Evolutionary conservation across 2,888 invertebrate species (phyloP).

Genomic region (Ypsolopha scabrella): DNA sequence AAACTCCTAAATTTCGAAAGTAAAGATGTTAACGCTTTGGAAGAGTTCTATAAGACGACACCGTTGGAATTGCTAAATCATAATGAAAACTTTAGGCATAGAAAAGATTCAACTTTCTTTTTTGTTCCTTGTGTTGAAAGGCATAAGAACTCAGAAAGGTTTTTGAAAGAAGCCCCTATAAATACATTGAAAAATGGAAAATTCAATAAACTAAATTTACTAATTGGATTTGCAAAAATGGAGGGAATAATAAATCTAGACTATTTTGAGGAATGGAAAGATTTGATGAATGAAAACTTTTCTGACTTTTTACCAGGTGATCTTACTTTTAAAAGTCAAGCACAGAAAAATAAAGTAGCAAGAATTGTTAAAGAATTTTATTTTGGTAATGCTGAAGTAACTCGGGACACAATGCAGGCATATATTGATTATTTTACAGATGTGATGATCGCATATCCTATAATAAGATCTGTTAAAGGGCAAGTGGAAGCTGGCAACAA

Average conservation of each 20-base stretch:
- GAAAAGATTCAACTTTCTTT: background rate
- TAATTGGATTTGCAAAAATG: background rate
- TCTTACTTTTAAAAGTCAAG: background rate
- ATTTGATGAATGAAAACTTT: constrained; percentile 2
- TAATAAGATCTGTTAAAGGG: background rate
- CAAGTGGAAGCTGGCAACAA: background rate
- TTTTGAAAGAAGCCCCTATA: constrained; percentile 1
- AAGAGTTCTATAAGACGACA: constrained; percentile 3
- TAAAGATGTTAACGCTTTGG: background rate
- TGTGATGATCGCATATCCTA: background rate
- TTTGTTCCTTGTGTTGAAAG: constrained; percentile 4
- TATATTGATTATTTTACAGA: constrained; percentile 5
- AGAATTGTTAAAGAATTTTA: background rate
- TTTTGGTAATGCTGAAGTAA: constrained; percentile 1
- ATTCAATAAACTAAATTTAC: background rate
- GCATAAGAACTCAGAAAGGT: background rate
- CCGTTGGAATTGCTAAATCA: background rate
- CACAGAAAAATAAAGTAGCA: background rate
- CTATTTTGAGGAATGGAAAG: background rate
- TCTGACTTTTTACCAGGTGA: constrained; percentile 1
- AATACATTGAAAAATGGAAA: background rate
- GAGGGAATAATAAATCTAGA: constrained; percentile 1
- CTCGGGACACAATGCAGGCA: background rate
- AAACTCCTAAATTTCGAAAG: constrained; percentile 15
- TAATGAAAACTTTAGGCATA: too few relatives aligned